Evolutionary conservation across 2,888 invertebrate species (phyloP).

Genomic region (Drosophila mettleri): DNA sequence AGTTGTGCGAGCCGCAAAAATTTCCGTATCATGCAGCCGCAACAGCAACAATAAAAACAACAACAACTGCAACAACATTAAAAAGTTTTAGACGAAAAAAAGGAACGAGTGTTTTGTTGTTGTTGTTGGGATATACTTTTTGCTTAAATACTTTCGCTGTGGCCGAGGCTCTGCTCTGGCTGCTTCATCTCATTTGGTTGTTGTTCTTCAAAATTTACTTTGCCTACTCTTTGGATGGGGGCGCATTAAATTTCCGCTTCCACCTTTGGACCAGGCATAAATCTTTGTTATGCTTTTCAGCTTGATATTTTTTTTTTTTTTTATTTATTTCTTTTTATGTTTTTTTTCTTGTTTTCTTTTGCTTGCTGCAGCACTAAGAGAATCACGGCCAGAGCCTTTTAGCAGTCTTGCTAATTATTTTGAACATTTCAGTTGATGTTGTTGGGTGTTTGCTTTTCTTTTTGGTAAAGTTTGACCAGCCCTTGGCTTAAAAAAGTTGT

Average conservation of each 20-base stretch:
- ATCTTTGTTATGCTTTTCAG: constrained; percentile 67
- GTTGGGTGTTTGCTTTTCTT: constrained; percentile 15
- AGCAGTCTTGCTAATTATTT: constrained; percentile 49
- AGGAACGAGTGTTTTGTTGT: constrained; percentile 44
- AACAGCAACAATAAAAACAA: constrained; percentile 41
- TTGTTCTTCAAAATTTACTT: constrained; percentile 19
- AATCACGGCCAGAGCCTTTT: constrained; percentile 46
- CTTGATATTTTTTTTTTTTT: neutral
- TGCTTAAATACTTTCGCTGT: constrained; percentile 63
- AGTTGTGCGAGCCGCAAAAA: constrained; percentile 63
- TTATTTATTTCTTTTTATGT: constrained; percentile 1
- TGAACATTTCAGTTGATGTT: constrained; percentile 40
- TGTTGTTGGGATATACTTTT: constrained; percentile 63
- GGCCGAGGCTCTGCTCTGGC: constrained; percentile 14
- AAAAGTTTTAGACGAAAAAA: constrained; percentile 62
- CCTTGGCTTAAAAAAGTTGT: constrained; percentile 33
- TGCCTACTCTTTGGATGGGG: constrained; percentile 56
- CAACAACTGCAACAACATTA: constrained; percentile 36
- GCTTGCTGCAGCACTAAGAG: constrained; percentile 3
- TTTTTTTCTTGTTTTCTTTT: neutral
- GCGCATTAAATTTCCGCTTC: constrained; percentile 68
- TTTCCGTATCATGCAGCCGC: constrained; percentile 72
- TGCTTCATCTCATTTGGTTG: constrained; percentile 20
- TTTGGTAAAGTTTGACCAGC: constrained; percentile 12
- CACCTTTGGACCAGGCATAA: constrained; percentile 65